Conservation (phyloP, 2,888 invertebrate genomes). For the Heliconius ethilla region DNA sequence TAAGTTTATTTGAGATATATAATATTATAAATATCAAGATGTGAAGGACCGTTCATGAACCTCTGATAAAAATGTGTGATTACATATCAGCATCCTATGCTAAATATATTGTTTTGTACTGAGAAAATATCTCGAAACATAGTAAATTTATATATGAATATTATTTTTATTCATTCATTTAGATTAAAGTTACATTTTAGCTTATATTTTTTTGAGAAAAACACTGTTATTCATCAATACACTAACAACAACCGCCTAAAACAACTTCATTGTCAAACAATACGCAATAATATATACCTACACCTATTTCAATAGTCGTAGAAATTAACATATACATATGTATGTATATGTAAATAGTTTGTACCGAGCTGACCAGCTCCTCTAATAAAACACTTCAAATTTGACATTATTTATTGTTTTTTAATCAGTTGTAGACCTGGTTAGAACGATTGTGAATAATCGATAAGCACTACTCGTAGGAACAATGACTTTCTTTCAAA, state of each 20-base stretch:
- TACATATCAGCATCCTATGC: neutral
- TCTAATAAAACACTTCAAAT: neutral
- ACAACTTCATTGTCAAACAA: neutral
- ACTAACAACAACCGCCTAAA: neutral
- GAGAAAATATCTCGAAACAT: no score
- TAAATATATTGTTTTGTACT: neutral
- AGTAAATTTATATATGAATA: no score
- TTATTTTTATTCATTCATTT: no score
- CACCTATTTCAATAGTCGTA: neutral
- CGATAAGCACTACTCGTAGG: constrained; percentile 3
- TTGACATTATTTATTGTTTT: constrained; percentile 6
- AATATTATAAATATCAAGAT: constrained; percentile 8
- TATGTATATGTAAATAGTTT: constrained; percentile 1
- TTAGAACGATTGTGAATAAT: constrained; percentile 3
- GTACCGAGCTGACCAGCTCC: neutral
- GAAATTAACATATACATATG: neutral
- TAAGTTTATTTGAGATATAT: constrained; percentile 8
- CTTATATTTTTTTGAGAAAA: neutral
- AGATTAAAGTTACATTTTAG: neutral
- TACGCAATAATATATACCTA: neutral
- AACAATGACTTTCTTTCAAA: constrained; percentile 23
- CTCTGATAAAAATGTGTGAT: constrained; percentile 9
- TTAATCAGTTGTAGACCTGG: constrained; percentile 12
- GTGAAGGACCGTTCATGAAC: constrained; percentile 21
- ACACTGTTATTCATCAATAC: neutral